Percentiles rank a stretch among this genome's conserved stretches.
phyloP scores from a whole-genome alignment of 2,888 invertebrate species.

The Drosophila macrothrix region DNA sequence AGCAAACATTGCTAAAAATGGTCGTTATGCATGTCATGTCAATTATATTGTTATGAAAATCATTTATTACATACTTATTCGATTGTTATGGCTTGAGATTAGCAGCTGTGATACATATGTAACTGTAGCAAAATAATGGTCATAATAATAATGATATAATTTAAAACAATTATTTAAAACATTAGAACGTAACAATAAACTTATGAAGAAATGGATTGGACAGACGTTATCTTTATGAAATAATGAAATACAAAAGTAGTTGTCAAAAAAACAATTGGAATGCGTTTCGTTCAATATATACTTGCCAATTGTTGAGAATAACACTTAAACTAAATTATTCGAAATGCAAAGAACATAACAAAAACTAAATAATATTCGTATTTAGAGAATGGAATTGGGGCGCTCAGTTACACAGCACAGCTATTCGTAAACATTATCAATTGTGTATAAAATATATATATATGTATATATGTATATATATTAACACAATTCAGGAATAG shows the following conservation, averaged over 20 bases:
- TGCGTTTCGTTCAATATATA: constrained; percentile 29
- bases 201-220: not conserved
- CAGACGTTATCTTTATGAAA: not conserved
- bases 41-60: constrained; percentile 25
- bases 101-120: constrained; percentile 27
- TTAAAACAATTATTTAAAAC: constrained; percentile 6
- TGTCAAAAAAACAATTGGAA: constrained; percentile 44
- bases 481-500: constrained; percentile 37
- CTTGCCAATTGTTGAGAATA: constrained; percentile 42
- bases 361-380: constrained; percentile 5
- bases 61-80: constrained; percentile 30
- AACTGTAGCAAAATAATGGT: constrained; percentile 38
- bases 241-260: not conserved
- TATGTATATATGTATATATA: constrained; percentile 21
- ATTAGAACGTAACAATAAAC: constrained; percentile 3
- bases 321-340: constrained; percentile 58
- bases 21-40: constrained; percentile 34
- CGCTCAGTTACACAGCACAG: constrained; percentile 41
- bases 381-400: constrained; percentile 7
- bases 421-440: constrained; percentile 13
- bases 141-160: not conserved
- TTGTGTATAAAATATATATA: constrained; percentile 20
- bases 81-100: constrained; percentile 46
- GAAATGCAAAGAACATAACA: constrained; percentile 29
- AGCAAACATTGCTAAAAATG: constrained; percentile 70